A percentile compares a stretch with the other conserved stretches of the same genome.
These are phyloP conservation scores for Onychomys arenicola DNA, from an alignment of 2,797 vertebrate species.

Conservation along the genomic window DNA sequence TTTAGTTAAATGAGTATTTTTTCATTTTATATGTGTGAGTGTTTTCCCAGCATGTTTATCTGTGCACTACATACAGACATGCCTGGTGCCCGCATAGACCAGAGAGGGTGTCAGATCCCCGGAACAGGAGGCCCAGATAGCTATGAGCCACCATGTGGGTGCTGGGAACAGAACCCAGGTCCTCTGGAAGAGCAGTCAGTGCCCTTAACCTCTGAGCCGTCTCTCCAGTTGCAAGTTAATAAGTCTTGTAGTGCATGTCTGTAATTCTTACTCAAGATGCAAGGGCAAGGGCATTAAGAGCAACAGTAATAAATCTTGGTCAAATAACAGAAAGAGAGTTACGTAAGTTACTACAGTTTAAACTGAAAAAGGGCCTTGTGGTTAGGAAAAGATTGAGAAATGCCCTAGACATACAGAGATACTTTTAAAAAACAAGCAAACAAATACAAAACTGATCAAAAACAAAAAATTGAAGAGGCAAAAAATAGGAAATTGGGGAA, in stretches of 20 bases:
- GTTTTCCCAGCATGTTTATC: not conserved
- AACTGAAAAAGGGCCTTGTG: not conserved
- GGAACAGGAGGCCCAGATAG: not conserved
- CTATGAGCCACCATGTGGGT: not conserved
- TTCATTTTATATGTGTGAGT: not conserved
- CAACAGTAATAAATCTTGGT: not conserved
- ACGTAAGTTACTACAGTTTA: constrained; percentile 11
- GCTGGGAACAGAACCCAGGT: not conserved
- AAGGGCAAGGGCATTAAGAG: not conserved
- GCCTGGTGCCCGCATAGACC: not conserved
- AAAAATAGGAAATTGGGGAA: constrained; percentile 2
- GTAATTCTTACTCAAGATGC: no score
- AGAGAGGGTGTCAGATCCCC: not conserved
- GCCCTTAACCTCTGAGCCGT: not conserved
- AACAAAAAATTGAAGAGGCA: not conserved
- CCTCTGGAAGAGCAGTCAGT: not conserved
- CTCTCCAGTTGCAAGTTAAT: not conserved
- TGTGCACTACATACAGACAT: not conserved
- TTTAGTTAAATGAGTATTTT: constrained; percentile 11
- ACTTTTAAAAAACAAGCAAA: not conserved
- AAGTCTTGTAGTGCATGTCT: not conserved
- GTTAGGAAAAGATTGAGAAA: constrained; percentile 29
- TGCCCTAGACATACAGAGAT: constrained; percentile 2
- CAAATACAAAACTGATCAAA: constrained; percentile 30
- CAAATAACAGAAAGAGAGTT: constrained; percentile 28